Base-by-base conservation (phyloP, 2,797 vertebrate species). In the Apogon talboti region DNA sequence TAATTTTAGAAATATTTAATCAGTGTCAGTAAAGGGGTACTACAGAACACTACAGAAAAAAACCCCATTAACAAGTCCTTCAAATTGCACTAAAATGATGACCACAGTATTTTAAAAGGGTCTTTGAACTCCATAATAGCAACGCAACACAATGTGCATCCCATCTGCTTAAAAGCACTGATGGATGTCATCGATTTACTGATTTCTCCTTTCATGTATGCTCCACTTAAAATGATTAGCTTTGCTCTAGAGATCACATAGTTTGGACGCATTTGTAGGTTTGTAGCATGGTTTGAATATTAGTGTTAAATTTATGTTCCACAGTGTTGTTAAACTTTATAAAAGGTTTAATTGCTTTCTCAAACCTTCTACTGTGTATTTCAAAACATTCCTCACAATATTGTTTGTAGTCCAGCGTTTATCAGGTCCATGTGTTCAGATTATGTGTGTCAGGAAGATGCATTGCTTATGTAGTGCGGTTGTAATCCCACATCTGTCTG, bases 401-500 rank as follows among this genome's bases (percentile, higher is more conserved):
- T 59, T 16, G 10, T 45, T 60, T 67, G 12, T 19, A 21, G 15
- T 40, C 5, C 40, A 15, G 11, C 52, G 11, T 13, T 71, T 16
- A 58, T 60, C 14, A 16, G 38, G 28, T 59, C 69, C 76, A 75
- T 40, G 11, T 78, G 82, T 65, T 63, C 2, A 51, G 49, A 55
- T 42, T 16, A 15, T 19, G 33, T 18, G 6, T 65, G 66, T 67
- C 44, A 41, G 61, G 40, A 50, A 82, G 58, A 66, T 64, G 14
- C 38, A 66, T 7, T 54, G 41, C 63, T 66, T 45, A 55, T 70
- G 59, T 43, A 63, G 52, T 15, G 14, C 28, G 46, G 52, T 48
- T 66, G 35, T 52, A 28, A 63, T 62, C 58, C 2, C 62, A 78
- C 85, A 88, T 85, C 73, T 89, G 83, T 65, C 28, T 51, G 40